phyloP scores from a whole-genome alignment of 2,888 invertebrate genomes.

The Aphidius colemani region DNA sequence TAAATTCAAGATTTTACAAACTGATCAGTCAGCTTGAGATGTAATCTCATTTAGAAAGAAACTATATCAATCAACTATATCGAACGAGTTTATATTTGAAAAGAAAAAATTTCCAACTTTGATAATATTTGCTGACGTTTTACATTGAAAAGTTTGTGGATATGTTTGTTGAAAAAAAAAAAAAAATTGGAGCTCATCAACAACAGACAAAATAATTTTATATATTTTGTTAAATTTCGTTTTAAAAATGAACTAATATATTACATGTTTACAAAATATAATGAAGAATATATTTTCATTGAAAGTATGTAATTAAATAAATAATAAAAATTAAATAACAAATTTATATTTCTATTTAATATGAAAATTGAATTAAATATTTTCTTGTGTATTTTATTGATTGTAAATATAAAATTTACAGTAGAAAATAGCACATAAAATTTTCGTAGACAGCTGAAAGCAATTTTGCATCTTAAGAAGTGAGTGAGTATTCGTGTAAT shows the following conservation, averaged over 20 bases:
- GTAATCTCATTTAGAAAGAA: too few species aligned
- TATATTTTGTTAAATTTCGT: not conserved
- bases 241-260: not conserved
- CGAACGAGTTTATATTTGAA: not conserved
- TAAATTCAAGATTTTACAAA: too few species aligned
- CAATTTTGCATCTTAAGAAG: constrained; percentile 21
- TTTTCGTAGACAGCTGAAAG: constrained; percentile 27
- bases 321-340: not conserved
- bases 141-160: not conserved
- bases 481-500: constrained; percentile 20
- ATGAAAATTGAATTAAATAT: too few species aligned
- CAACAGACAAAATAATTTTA: too few species aligned
- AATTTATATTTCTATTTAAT: too few species aligned
- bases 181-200: not conserved
- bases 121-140: not conserved
- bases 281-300: too few species aligned
- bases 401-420: too few species aligned
- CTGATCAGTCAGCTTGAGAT: too few species aligned
- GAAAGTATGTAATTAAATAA: too few species aligned
- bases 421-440: constrained; percentile 1
- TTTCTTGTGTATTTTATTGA: too few species aligned
- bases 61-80: too few species aligned
- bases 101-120: constrained; percentile 7
- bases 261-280: too few species aligned
- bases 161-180: not conserved